Evolutionary conservation across 2,797 vertebrate genomes (phyloP).

Genomic region (Onychomys arenicola): DNA sequence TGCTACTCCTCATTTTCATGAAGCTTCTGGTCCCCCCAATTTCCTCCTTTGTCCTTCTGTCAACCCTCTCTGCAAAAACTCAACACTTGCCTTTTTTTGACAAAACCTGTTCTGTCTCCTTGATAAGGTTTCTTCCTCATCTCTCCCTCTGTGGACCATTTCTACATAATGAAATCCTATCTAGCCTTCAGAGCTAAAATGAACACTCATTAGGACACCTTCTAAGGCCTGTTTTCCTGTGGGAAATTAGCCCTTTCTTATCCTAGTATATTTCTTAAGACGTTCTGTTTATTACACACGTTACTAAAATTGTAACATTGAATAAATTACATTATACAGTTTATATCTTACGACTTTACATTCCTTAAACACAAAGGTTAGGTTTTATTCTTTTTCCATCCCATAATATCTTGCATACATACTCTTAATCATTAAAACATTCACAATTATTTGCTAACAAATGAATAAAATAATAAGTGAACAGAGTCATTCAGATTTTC

Average conservation of each 20-base stretch:
- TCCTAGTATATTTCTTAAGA: neutral
- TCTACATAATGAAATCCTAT: neutral
- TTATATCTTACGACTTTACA: neutral
- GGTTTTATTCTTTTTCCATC: neutral
- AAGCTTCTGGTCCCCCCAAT: neutral
- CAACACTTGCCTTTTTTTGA: neutral
- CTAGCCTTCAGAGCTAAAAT: neutral
- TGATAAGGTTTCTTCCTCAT: neutral
- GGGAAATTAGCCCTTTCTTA: neutral
- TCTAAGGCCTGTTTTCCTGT: neutral
- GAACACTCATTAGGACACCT: neutral
- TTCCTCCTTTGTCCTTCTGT: neutral
- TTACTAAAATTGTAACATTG: neutral
- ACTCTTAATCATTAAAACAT: neutral
- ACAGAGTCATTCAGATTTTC: neutral
- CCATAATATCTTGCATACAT: neutral
- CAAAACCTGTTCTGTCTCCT: neutral
- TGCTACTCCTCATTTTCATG: neutral
- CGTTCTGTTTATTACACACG: neutral
- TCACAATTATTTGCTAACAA: neutral
- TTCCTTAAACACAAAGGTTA: neutral
- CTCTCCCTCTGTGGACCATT: neutral
- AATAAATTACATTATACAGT: neutral
- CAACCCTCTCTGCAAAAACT: neutral
- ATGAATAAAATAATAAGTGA: constrained; percentile 6